phyloP scores from a whole-genome alignment of 2,797 vertebrate genomes.

The Eulemur mongoz region DNA sequence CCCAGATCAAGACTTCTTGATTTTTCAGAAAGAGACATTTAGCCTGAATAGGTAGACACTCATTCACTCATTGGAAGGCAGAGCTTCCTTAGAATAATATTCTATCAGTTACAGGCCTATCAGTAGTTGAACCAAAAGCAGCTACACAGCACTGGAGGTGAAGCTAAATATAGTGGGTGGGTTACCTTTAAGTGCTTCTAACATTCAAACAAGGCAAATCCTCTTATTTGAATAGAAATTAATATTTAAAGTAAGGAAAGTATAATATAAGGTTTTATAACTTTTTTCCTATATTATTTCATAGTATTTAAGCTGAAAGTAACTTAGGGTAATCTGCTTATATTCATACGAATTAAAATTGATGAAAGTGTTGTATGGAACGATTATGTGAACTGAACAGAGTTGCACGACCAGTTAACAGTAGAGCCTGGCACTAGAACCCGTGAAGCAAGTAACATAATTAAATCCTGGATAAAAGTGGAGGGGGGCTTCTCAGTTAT shows the following conservation, averaged over 20 bases:
- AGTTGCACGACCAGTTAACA: neutral
- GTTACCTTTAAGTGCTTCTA: neutral
- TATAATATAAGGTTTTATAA: neutral
- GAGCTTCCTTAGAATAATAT: neutral
- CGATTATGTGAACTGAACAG: neutral
- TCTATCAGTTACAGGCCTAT: neutral
- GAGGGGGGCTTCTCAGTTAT: neutral
- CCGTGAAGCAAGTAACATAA: neutral
- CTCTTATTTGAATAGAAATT: constrained; percentile 44
- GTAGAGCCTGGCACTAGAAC: neutral
- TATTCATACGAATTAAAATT: neutral
- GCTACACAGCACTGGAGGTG: neutral
- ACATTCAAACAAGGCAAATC: neutral
- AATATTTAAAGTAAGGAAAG: neutral
- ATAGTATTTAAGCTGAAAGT: neutral
- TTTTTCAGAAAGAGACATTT: neutral
- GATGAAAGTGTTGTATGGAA: neutral
- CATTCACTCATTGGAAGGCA: neutral
- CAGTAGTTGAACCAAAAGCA: neutral
- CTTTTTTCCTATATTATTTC: neutral
- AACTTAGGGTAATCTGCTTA: neutral
- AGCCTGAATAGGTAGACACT: neutral
- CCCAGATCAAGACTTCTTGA: neutral
- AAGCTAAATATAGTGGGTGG: neutral
- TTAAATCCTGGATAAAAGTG: neutral